Evolutionary conservation across 1,140 invertebrate genomes (phyloP), one percentile per base, ranked within the genome.

Genomic region (Elymnias hypermnestra): DNA sequence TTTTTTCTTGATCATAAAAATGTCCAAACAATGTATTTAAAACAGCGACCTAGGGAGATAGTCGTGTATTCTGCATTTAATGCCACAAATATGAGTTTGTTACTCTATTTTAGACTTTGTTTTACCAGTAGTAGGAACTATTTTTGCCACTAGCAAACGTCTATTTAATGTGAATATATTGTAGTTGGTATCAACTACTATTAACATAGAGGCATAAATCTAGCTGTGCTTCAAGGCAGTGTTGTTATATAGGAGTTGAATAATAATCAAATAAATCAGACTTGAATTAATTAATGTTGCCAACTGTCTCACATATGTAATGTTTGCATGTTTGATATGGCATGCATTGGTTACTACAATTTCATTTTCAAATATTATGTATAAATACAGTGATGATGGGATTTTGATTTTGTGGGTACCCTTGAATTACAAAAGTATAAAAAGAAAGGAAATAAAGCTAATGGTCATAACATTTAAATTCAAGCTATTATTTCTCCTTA

Each of bases 201-300:
- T 75, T 72, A 70, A 54, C 72, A 69, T 75, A 68, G 44, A 60
- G 53, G 57, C 61, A 79, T 79, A 76, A 79, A 79, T 78, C 60
- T 55, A 45, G 29, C 29, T 44, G 54, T 44, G 36, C 48, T 57
- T 46, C 48, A 63, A 65, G 62, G 57, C 60, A 69, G 59, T 54
- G 28, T 42, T 41, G 58, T 52, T 56, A 48, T 49, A 56, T 41
- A 46, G 49, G 63, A 48, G 41, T 52, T 65, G 75, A 60, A 79
- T 79, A 74, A 79, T 76, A 74, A 68, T 69, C 71, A 56, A 71
- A 67, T 76, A 71, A 72, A 76, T 79, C 69, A 74, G 46, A 42
- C n/a, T 29, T 33, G 69, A 72, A 77, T 77, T 75, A 73, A 77
- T 76, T 75, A 71, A 53, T 54, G 53, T 54, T 53, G 26, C 40